Percentiles rank a stretch among this genome's conserved stretches.
phyloP scores from a whole-genome alignment of 1,140 invertebrate species.

The Dinothrombium tinctorium region DNA sequence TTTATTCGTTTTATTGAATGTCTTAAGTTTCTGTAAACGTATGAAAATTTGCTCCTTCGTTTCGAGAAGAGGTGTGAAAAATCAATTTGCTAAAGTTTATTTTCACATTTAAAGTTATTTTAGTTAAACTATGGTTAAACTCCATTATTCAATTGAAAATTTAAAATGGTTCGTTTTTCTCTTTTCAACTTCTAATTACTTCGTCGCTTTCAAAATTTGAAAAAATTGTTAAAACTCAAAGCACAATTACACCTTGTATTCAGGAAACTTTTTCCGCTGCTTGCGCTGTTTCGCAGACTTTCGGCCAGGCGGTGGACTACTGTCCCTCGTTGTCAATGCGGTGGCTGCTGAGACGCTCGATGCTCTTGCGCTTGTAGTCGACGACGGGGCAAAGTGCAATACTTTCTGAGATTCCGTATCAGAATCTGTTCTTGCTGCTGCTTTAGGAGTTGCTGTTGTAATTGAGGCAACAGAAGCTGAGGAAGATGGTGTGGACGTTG shows the following conservation, averaged over 20 bases:
- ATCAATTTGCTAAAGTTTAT: no score
- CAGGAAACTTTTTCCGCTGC: background rate
- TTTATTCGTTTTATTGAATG: no score
- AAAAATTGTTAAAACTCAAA: no score
- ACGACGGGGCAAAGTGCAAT: background rate
- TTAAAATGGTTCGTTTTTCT: no score
- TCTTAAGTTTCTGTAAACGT: no score
- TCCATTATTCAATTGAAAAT: no score
- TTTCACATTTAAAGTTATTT: no score
- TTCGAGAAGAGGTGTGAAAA: no score
- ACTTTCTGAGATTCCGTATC: background rate
- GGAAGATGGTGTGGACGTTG: background rate
- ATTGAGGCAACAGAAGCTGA: slow-evolving; percentile 5
- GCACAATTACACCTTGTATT: background rate
- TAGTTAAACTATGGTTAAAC: no score
- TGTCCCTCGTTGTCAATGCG: background rate
- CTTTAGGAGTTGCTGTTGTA: slow-evolving; percentile 6
- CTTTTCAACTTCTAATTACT: no score
- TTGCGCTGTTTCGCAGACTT: background rate
- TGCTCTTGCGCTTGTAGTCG: background rate
- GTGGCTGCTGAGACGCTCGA: background rate
- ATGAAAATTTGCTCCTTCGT: no score
- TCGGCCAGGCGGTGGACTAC: background rate
- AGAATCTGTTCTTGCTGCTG: slow-evolving; percentile 1
- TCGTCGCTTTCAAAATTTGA: no score